A percentile compares a stretch with the other conserved stretches of the same genome.
Conservation (phyloP, 2,888 invertebrate species). For the Sminthurides aquaticus region DNA sequence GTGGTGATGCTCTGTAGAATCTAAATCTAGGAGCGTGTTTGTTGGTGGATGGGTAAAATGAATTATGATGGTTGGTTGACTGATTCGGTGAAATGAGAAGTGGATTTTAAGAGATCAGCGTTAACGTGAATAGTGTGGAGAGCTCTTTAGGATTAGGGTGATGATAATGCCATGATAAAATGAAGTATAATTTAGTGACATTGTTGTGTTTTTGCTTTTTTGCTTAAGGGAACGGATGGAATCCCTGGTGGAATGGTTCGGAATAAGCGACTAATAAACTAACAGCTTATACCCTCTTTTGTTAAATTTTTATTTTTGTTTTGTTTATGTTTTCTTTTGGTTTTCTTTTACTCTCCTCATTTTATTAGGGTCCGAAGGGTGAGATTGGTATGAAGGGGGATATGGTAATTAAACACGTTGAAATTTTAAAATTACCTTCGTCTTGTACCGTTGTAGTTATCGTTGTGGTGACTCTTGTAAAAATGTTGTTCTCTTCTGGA, state of each 20-base stretch:
- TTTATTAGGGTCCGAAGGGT: slow-evolving; percentile 54
- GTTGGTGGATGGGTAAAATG: too few species aligned
- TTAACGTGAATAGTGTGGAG: too few species aligned
- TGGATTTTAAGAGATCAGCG: too few species aligned
- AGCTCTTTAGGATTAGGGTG: too few species aligned
- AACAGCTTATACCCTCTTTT: slow-evolving; percentile 15
- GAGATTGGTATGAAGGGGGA: slow-evolving; percentile 82
- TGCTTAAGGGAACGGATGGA: slow-evolving; percentile 81
- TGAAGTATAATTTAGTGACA: background rate
- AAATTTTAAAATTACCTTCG: background rate
- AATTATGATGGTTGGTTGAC: too few species aligned
- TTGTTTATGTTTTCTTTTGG: slow-evolving; percentile 17
- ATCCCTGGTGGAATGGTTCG: slow-evolving; percentile 83
- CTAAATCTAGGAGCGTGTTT: too few species aligned
- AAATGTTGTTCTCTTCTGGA: background rate
- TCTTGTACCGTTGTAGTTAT: background rate
- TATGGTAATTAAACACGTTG: slow-evolving; percentile 48
- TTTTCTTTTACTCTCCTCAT: slow-evolving; percentile 15
- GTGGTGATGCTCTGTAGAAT: too few species aligned
- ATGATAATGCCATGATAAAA: background rate
- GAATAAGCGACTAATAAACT: slow-evolving; percentile 32
- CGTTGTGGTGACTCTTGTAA: too few species aligned
- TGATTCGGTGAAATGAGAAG: too few species aligned
- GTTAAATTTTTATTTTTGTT: slow-evolving; percentile 11
- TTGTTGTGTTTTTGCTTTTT: slow-evolving; percentile 37